Percentiles rank a stretch among this genome's conserved stretches.
Evolutionary conservation across 2,113 vertebrate species (phyloP).

Genomic region (Erythrocercus mccallii): DNA sequence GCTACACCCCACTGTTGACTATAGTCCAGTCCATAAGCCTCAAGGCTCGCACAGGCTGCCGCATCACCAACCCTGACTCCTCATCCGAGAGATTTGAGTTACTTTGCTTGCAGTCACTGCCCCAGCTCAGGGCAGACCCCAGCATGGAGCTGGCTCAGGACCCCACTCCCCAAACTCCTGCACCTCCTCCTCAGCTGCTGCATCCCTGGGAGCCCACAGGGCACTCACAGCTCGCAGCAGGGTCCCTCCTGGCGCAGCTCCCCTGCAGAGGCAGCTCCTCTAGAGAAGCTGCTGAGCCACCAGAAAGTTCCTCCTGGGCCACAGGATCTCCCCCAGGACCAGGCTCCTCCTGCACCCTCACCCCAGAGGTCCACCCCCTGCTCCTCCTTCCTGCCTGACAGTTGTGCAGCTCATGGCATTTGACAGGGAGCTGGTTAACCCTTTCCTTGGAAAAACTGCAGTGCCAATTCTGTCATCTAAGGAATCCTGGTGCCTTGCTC

Average conservation of each 20-base stretch:
- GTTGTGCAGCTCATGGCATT: background rate
- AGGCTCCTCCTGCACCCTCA: background rate
- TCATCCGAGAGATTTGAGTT: background rate
- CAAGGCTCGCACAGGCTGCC: accelerated
- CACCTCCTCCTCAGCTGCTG: background rate
- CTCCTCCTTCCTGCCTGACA: conserved; percentile 40
- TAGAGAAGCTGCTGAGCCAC: background rate
- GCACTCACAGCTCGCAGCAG: background rate
- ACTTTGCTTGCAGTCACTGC: accelerated
- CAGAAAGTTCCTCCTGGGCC: background rate
- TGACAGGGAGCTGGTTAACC: conserved; percentile 24
- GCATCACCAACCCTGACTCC: background rate
- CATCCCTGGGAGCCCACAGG: background rate
- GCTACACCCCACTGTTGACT: accelerated
- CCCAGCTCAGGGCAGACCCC: background rate
- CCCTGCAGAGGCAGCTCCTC: background rate
- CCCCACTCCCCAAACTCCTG: background rate
- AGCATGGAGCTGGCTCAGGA: background rate
- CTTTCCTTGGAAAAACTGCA: background rate
- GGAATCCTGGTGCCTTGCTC: background rate
- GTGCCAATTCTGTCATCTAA: background rate
- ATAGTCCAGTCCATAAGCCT: background rate
- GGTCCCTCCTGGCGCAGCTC: background rate
- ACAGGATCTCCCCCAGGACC: background rate
- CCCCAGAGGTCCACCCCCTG: conserved; percentile 37